A percentile compares a stretch with the other conserved stretches of the same genome.
Evolutionary conservation across 2,888 invertebrate species (phyloP).

Genomic region (Ectemnius continuus): DNA sequence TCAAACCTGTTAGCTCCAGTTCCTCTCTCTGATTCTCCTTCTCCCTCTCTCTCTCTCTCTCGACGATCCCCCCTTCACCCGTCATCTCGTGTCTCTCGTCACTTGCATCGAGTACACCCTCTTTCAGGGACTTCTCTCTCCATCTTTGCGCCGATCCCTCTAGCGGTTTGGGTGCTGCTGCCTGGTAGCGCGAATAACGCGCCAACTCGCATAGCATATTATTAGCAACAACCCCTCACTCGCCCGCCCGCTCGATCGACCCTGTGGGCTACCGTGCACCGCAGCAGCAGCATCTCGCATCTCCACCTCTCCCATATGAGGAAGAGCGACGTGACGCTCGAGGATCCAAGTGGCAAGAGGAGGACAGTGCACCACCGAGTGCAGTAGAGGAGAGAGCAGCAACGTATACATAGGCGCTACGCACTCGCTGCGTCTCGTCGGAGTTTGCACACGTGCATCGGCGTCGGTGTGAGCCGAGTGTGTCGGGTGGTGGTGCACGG

Average conservation of each 20-base stretch:
- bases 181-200: slow-evolving; percentile 59
- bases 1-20: slow-evolving; percentile 32
- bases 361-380: not conserved
- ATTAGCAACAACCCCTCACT: slow-evolving; percentile 62
- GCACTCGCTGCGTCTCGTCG: slow-evolving; percentile 18
- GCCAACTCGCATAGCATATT: slow-evolving; percentile 65
- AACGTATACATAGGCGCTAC: slow-evolving; percentile 38
- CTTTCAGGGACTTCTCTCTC: slow-evolving; percentile 34
- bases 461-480: slow-evolving; percentile 12
- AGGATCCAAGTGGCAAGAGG: slow-evolving; percentile 10
- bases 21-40: slow-evolving; percentile 22
- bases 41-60: slow-evolving; percentile 3
- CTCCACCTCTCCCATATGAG: slow-evolving; percentile 19
- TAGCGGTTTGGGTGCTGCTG: slow-evolving; percentile 21
- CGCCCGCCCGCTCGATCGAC: slow-evolving; percentile 47
- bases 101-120: slow-evolving; percentile 43
- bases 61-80: not conserved
- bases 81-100: slow-evolving; percentile 23
- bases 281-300: slow-evolving; percentile 39
- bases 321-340: not conserved
- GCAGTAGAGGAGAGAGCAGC: slow-evolving; percentile 2
- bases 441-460: slow-evolving; percentile 35
- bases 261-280: slow-evolving; percentile 61
- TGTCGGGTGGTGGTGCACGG: slow-evolving; percentile 9
- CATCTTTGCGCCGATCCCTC: not conserved